Base-by-base conservation (phyloP, 2,888 invertebrate species). In the Folsomia manolachei region DNA sequence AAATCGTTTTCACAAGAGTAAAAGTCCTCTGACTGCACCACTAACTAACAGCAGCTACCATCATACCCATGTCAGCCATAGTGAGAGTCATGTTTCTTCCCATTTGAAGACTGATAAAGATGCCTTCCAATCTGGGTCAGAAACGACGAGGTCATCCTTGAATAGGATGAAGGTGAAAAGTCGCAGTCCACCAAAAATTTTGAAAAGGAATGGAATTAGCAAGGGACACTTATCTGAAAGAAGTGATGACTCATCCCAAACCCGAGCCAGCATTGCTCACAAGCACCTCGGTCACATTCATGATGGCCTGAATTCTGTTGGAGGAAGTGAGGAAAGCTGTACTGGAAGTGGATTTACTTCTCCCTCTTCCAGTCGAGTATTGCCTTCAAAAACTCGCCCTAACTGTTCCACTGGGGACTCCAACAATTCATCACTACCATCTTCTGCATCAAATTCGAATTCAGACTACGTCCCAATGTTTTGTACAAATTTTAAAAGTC, bases 401-500 rank as follows among this genome's bases (percentile, higher is more conserved):
- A 39, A 39, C 39, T 39, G 39, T 39, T 39, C 56, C 7, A 66
- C 27, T 52, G 26, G 67, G 1, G 26, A 52, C 23, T 24, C 24
- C 7, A 67, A 52, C 27, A n/a, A 24, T 25, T 2, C 4, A 18
- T 56, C 66, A 1, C 23, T n/a, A 4, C 52, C 66, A 1, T 66
- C 67, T 26, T 52, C 67, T n/a, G 52, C 21, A 27, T 11, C 19
- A 25, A 25, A n/a, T 11, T 2, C 24, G 18, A 25, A n/a, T 11
- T 2, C 24, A n/a, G 56, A 67, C 9, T 67, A 67, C 19, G 56
- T 67, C 25, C 67, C 67, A 4, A 21, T 56, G 18, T 56, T 56
- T 26, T 26, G 60, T 24, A 14, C 2, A 24, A 66, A 69, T 0
- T 75, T 73, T 63, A 69, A 72, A 25, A 68, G 24, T 21, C 72